Percentiles rank a stretch among this genome's conserved stretches.
Conservation (phyloP, 2,888 invertebrate species). For the Stenotaenia linearis region DNA sequence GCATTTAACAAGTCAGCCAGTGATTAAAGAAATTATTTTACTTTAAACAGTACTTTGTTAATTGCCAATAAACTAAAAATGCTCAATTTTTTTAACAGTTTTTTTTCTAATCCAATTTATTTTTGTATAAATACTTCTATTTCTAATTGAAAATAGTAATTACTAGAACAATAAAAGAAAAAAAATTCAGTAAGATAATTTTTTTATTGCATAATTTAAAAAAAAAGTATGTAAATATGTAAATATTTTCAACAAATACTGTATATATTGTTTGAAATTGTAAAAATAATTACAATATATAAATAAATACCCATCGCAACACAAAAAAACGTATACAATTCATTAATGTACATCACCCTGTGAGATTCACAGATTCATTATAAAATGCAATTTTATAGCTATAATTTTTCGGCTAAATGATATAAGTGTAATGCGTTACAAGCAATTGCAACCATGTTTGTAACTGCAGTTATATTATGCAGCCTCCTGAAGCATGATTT, state of each 20-base stretch:
- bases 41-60: background rate
- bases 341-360: too few relatives aligned
- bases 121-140: background rate
- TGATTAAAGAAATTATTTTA: conserved; percentile 29
- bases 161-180: background rate
- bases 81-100: background rate
- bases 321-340: background rate
- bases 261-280: background rate
- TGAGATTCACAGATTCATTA: conserved; percentile 12
- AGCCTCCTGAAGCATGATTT: conserved; percentile 67
- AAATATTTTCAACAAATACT: background rate
- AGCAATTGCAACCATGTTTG: conserved; percentile 65
- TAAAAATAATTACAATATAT: background rate
- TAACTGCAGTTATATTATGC: conserved; percentile 72
- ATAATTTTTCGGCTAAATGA: conserved; percentile 57
- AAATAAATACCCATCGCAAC: background rate
- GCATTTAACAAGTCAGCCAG: conserved; percentile 30
- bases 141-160: background rate
- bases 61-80: background rate
- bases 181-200: background rate
- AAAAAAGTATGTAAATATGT: background rate
- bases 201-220: background rate
- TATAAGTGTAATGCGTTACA: conserved; percentile 63
- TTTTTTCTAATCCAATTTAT: background rate
- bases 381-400: background rate